phyloP scores from a whole-genome alignment of 2,888 invertebrate genomes.

The Hoplodrina blanda region DNA sequence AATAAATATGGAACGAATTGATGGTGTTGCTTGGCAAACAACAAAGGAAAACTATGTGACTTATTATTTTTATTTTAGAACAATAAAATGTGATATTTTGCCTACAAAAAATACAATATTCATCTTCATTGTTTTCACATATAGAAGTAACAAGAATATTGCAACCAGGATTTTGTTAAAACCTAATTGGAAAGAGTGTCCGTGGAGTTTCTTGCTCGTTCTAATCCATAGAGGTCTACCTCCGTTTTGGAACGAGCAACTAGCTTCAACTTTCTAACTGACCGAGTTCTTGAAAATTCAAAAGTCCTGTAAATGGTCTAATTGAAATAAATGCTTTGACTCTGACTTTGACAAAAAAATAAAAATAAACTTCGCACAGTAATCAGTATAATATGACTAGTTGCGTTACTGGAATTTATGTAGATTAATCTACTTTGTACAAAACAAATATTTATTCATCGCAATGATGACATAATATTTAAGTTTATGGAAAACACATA shows the following conservation, averaged over 20 bases:
- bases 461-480: neutral
- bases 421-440: neutral
- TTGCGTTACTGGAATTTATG: neutral
- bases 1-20: constrained; percentile 53
- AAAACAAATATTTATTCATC: neutral
- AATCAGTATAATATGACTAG: neutral
- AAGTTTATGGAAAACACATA: constrained; percentile 10
- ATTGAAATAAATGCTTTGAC: too few species aligned
- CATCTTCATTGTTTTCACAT: neutral
- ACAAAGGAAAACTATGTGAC: neutral
- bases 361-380: neutral
- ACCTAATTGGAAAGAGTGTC: too few species aligned
- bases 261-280: too few species aligned
- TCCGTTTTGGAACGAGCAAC: too few species aligned
- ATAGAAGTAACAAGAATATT: too few species aligned
- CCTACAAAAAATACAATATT: neutral
- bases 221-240: too few species aligned
- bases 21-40: constrained; percentile 33
- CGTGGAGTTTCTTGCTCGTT: too few species aligned
- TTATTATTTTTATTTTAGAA: too few species aligned
- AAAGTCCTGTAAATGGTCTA: too few species aligned
- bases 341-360: too few species aligned
- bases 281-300: too few species aligned
- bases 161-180: too few species aligned
- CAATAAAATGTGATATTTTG: neutral